Base-by-base conservation (phyloP, 2,797 vertebrate genomes). In the Sebastes cheni region DNA sequence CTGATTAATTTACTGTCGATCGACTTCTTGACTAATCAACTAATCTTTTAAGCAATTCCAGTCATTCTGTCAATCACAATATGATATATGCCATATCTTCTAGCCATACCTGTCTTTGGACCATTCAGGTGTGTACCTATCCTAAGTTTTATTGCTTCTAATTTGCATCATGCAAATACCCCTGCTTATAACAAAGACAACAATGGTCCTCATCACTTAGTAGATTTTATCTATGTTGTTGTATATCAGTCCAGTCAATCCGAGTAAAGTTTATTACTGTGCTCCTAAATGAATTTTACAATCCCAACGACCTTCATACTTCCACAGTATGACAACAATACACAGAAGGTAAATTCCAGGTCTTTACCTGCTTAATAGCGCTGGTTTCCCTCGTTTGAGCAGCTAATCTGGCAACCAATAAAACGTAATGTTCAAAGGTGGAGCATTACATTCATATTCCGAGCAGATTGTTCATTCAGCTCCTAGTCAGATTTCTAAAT, bases 341-440 rank as follows among this genome's bases (percentile, higher is more conserved):
- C 84, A 80, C 13, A 72, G 76, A 67, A 72, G 65, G 46, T 81
- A 73, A 78, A 82, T 81, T 85, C 64, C 50, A 76, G 30, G 39
- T 82, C 78, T 81, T 86, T 80, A 76, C 27, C 56, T 56, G 56
- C 74, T 70, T 85, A 70, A 80, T 82, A 46, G 69, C 7, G 5
- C 74, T 46, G 64, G 66, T 79, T 82, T 52, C 77, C 71, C 39
- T 67, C 34, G 20, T 90, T 76, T 80, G 42, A 74, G 71, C 80
- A 62, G 84, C 69, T 88, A 87, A 89, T 92, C 79, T 83, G 59
- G 62, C 76, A 82, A 54, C 70, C 72, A 80, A 62, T 85, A 80
- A 85, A 88, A 83, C 16, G 2, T 70, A 68, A 80, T 73, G 81
- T 77, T 86, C 71, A 81, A 84, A 85, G 77, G 82, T 73, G 59